Evolutionary conservation across 2,113 vertebrate species (phyloP).

Genomic region (Butorides virescens): DNA sequence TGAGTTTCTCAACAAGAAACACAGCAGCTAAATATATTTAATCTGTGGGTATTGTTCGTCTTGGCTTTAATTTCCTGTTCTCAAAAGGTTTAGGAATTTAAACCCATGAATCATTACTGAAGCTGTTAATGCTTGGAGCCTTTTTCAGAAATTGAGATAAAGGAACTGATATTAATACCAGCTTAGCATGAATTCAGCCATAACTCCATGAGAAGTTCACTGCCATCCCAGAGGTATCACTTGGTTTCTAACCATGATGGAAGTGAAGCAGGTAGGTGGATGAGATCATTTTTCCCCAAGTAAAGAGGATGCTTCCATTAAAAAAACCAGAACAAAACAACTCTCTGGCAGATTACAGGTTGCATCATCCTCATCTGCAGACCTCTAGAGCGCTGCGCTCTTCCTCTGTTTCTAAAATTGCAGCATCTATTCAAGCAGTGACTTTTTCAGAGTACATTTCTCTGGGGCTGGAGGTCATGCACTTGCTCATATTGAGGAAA

Average conservation of each 20-base stretch:
- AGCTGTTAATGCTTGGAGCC: slow-evolving; percentile 45
- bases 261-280: not conserved
- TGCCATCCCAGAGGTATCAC: not conserved
- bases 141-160: slow-evolving; percentile 49
- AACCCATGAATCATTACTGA: slow-evolving; percentile 59
- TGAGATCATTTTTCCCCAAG: not conserved
- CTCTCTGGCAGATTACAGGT: not conserved
- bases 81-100: slow-evolving; percentile 62
- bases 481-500: not conserved
- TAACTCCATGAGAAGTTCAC: not conserved
- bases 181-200: slow-evolving; percentile 28
- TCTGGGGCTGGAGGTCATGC: not conserved
- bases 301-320: not conserved
- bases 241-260: not conserved
- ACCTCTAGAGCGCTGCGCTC: not conserved
- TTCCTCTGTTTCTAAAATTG: not conserved
- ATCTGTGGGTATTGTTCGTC: slow-evolving; percentile 60
- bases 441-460: not conserved
- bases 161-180: slow-evolving; percentile 53
- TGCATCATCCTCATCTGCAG: not conserved
- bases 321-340: too few relatives aligned
- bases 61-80: slow-evolving; percentile 70
- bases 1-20: slow-evolving; percentile 39
- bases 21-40: slow-evolving; percentile 62
- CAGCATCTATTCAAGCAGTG: not conserved